phyloP scores from a whole-genome alignment of 2,113 vertebrate species.

The Siniperca chuatsi region DNA sequence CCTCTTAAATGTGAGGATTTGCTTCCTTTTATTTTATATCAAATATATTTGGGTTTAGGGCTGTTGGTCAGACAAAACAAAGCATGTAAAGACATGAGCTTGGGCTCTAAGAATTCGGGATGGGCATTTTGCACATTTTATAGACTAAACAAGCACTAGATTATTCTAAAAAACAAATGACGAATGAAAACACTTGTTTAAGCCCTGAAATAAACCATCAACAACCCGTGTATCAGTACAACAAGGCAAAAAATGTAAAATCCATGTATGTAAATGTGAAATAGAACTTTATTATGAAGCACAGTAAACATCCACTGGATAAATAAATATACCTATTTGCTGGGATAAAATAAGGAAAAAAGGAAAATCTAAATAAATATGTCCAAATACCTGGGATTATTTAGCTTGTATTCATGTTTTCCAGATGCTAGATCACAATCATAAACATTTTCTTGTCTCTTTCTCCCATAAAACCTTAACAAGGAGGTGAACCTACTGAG shows the following conservation, averaged over 20 bases:
- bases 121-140: not conserved
- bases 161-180: not conserved
- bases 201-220: not conserved
- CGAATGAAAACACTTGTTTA: not conserved
- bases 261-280: not conserved
- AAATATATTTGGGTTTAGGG: not conserved
- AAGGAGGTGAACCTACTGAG: not conserved
- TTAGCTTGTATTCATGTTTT: not conserved
- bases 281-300: not conserved
- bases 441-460: not conserved
- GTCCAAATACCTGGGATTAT: not conserved
- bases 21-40: not conserved
- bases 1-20: not conserved
- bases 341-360: not conserved
- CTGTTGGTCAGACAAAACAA: not conserved
- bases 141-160: not conserved
- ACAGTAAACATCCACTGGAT: not conserved
- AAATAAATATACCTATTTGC: not conserved
- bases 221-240: not conserved
- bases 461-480: not conserved
- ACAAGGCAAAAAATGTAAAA: not conserved
- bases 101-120: too few species aligned
- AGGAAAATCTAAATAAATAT: not conserved
- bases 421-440: not conserved
- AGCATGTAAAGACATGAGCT: too few species aligned